Evolutionary conservation across 92 coral and sea anemone species (phyloP), one percentile per base, ranked within the genome.

Genomic region (Hydrozoanthus gracilis): DNA sequence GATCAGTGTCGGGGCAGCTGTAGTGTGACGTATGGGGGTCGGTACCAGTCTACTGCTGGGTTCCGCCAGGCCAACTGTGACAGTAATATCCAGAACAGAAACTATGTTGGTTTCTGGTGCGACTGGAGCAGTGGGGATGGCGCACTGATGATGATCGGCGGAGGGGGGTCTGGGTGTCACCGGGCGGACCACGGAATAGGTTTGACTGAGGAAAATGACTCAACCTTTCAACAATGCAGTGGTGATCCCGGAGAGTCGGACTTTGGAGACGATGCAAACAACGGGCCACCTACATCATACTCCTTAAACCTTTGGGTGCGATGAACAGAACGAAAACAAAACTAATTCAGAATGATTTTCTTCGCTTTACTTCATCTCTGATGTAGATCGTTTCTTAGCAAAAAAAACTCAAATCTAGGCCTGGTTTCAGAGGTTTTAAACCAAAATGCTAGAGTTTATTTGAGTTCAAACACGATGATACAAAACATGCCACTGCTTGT

Each of bases 141-240:
- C 17, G 84, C 93, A 3, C 92, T 89, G 72, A 77, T 92, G 73
- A 89, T 87, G 91, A 84, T 89, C 45, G 92, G 91, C 4, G 92
- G 95, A 5, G 93, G 91, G 35, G 93, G 95, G 1, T 5, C 4
- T 44, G 71, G 51, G 3, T 93, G 95, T 61, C 7, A 0, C 0
- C 66, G 95, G 73, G 91, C 95, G 16, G 95, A 93, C 58, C 95
- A 92, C 77, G 95, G 95, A 14, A 86, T 92, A 54, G 93, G 91
- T 44, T 39, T 92, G 27, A 92, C 95, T 55, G 95, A 92, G 73
- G 83, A 8, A 2, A 27, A 84, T 47, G n/a, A 1, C 0, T 87
- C 93, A 13, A 51, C 46, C 4, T 75, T 48, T 75, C 61, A 49
- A 51, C 1, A 18, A 27, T 70, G 75, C 56, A 7, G 50, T 39